Conservation (phyloP, 2,113 vertebrate species). For the Vicugna pacos region DNA sequence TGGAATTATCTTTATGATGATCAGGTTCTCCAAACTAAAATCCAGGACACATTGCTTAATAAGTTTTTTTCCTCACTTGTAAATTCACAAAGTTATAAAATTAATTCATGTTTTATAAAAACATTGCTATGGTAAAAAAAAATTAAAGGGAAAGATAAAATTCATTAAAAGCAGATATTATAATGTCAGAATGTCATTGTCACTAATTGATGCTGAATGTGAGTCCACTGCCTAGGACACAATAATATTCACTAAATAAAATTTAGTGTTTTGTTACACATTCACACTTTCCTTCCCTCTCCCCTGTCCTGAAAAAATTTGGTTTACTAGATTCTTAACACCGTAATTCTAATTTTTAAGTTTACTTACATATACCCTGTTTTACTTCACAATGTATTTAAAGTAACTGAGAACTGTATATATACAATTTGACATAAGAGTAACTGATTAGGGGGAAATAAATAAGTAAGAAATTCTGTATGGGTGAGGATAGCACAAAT, state of each 20-base stretch:
- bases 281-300: not conserved
- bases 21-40: conserved; percentile 51
- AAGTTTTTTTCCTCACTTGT: not conserved
- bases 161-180: not conserved
- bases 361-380: not conserved
- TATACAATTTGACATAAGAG: not conserved
- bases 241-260: conserved; percentile 48
- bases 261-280: not conserved
- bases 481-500: not conserved
- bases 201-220: not conserved
- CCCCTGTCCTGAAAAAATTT: not conserved
- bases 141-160: conserved; percentile 26
- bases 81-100: conserved; percentile 34
- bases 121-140: not conserved
- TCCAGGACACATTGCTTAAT: not conserved
- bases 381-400: conserved; percentile 48
- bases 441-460: conserved; percentile 6
- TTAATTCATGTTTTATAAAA: conserved; percentile 12
- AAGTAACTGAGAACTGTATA: not conserved
- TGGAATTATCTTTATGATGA: conserved; percentile 24
- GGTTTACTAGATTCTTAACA: conserved; percentile 20
- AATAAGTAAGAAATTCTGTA: not conserved
- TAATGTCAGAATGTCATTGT: not conserved
- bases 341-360: conserved; percentile 41
- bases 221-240: not conserved